A percentile compares a stretch with the other conserved stretches of the same genome.
phyloP scores from a whole-genome alignment of 2,113 vertebrate species.

The Epinephelus cyanopodus region DNA sequence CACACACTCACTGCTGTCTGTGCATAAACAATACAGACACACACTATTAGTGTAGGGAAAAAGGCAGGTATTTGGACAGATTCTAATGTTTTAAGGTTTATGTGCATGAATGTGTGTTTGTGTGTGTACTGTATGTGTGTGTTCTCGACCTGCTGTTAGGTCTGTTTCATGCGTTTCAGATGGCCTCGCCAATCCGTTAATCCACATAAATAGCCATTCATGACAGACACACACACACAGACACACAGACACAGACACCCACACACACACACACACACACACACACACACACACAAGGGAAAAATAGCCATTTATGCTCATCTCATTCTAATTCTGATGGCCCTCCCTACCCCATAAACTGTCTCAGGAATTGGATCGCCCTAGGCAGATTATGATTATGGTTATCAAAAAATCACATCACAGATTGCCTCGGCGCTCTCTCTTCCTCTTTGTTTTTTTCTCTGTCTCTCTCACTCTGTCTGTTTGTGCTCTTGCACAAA shows the following conservation, averaged over 20 bases:
- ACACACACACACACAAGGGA: slow-evolving; percentile 33
- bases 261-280: slow-evolving; percentile 77
- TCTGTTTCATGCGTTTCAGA: slow-evolving; percentile 89
- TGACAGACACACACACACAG: slow-evolving; percentile 86
- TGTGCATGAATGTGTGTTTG: not conserved
- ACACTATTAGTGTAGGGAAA: slow-evolving; percentile 4
- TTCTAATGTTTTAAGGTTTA: slow-evolving; percentile 17
- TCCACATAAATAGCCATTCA: slow-evolving; percentile 96
- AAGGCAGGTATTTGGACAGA: slow-evolving; percentile 5
- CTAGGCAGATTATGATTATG: slow-evolving; percentile 93
- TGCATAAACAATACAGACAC: not conserved
- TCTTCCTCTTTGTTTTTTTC: slow-evolving; percentile 67
- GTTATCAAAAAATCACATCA: slow-evolving; percentile 92
- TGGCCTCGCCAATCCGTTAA: slow-evolving; percentile 93
- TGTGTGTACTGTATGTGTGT: not conserved
- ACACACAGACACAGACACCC: slow-evolving; percentile 78
- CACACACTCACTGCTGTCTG: not conserved
- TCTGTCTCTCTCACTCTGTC: slow-evolving; percentile 36
- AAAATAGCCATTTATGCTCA: slow-evolving; percentile 87
- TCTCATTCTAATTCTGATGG: slow-evolving; percentile 99
- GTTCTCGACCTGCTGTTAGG: slow-evolving; percentile 50
- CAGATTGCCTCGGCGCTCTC: slow-evolving; percentile 83
- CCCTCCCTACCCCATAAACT: slow-evolving; percentile 91
- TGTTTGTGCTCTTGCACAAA: slow-evolving; percentile 33
- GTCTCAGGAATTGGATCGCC: slow-evolving; percentile 93